Evolutionary conservation across 1,140 invertebrate species (phyloP), one percentile per base, ranked within the genome.

Genomic region (Platyura marginata): DNA sequence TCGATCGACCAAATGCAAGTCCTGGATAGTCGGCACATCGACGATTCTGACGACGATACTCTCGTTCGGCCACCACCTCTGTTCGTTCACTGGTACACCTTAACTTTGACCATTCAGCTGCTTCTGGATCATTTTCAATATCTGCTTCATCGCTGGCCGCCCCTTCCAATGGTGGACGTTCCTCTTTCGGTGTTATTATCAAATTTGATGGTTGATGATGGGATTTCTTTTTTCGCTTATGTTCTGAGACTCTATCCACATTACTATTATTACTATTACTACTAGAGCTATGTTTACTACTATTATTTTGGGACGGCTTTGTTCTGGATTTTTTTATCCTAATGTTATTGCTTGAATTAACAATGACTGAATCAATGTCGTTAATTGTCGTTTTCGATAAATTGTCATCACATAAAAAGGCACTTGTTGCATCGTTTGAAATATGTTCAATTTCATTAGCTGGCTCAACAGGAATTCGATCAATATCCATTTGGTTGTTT

Each of bases 11-110:
- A 52, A 93, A 90, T 0, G 86, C 86, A 8, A 94, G 63, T 3
- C 89, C 89, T 0, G 88, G 89, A 67, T 93, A 94, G 57, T 92
- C 88, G 3, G 85, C 75, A 61, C 85, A 90, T 61, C 84, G 68
- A 49, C 75, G 63, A 43, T 78, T 74, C 46, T 78, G 67, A 34
- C 77, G 63, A 40, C 85, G 68, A 33, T 74, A 79, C 52, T 88
- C 85, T 45, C 85, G 69, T 54, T 85, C 85, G 20, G 86, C 82
- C 35, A 89, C 70, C 21, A 89, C 75, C 62, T 93, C 89, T 1
- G 85, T 79, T 36, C 83, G 67, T 55, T 88, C 84, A 59, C 84
- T 89, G 25, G 85, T 75, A 66, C 89, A 93, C 43, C 88, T 66
- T 18, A 92, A 65, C 56, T 79, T 75, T 1, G 85, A 73, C 44